These are phyloP conservation scores for Palythoa heliodiscus DNA, from an alignment of 92 coral and sea anemone genomes.

Conservation along the genomic window DNA sequence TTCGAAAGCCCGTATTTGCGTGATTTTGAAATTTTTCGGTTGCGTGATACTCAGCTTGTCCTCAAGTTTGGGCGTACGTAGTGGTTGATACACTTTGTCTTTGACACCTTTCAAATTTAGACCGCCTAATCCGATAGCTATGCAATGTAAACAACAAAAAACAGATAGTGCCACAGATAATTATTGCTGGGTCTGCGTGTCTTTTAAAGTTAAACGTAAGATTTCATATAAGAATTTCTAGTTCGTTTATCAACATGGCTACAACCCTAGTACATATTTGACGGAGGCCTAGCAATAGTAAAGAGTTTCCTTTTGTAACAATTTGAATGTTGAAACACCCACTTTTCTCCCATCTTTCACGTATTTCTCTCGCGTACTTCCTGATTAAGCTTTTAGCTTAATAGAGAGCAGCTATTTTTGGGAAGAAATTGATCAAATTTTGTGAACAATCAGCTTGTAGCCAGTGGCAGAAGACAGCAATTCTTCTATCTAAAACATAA, in stretches of 20 bases:
- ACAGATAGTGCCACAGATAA: not conserved
- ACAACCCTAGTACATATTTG: too few species aligned
- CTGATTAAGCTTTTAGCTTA: not conserved
- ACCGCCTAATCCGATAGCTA: not conserved
- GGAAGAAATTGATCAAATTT: not conserved
- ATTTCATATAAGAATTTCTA: too few species aligned
- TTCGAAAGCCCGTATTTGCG: not conserved
- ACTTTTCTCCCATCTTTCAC: not conserved
- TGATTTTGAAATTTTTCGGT: not conserved
- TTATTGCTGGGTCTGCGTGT: too few species aligned
- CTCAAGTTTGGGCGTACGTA: not conserved
- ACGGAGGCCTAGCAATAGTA: too few species aligned
- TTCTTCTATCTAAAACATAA: not conserved
- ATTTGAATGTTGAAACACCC: not conserved
- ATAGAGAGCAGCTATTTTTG: not conserved
- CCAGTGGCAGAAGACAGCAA: not conserved
- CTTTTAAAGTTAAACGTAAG: too few species aligned
- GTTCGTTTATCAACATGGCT: too few species aligned
- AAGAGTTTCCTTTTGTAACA: not conserved
- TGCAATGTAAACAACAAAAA: conserved; percentile 6
- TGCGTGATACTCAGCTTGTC: not conserved
- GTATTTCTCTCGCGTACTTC: not conserved
- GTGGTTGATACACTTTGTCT: not conserved
- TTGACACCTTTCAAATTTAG: conserved; percentile 10
- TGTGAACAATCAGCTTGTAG: not conserved